phyloP scores from a whole-genome alignment of 2,888 invertebrate genomes.

The Ethmia dodecea region DNA sequence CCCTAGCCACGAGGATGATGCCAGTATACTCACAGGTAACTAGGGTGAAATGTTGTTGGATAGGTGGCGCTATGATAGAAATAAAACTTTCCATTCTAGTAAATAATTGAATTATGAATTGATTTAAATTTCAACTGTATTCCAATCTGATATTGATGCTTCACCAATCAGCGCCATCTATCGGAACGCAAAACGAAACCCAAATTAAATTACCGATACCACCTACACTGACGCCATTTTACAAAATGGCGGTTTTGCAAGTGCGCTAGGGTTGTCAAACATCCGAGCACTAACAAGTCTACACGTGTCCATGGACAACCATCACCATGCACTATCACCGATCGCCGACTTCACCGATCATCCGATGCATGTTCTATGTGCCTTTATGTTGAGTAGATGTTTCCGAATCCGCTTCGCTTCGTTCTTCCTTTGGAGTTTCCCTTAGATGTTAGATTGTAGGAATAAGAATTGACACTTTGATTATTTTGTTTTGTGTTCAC shows the following conservation, averaged over 20 bases:
- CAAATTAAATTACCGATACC: too few relatives aligned
- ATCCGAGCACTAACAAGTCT: constrained; percentile 10
- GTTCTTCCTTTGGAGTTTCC: constrained; percentile 25
- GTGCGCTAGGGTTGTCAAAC: not conserved
- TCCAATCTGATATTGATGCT: too few relatives aligned
- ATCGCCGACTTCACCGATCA: constrained; percentile 27
- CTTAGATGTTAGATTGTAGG: constrained; percentile 15
- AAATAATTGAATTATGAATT: too few relatives aligned
- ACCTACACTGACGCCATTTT: not conserved
- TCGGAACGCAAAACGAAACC: too few relatives aligned
- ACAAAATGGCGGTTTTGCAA: not conserved
- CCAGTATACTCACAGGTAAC: constrained; percentile 92
- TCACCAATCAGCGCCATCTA: not conserved
- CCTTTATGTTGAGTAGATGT: constrained; percentile 51
- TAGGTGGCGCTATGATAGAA: too few relatives aligned
- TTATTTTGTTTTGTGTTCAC: too few relatives aligned
- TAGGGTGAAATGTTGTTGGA: too few relatives aligned
- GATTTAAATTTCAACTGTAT: too few relatives aligned
- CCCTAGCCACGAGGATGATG: constrained; percentile 84
- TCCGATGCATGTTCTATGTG: constrained; percentile 54
- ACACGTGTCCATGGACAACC: constrained; percentile 42
- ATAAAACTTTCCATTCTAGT: too few relatives aligned
- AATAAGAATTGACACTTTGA: too few relatives aligned
- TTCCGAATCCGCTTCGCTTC: constrained; percentile 62
- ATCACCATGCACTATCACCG: constrained; percentile 68